These are phyloP conservation scores for Stomatorhinus ivindoensis DNA, from an alignment of 2,113 vertebrate genomes.

Conservation along the genomic window DNA sequence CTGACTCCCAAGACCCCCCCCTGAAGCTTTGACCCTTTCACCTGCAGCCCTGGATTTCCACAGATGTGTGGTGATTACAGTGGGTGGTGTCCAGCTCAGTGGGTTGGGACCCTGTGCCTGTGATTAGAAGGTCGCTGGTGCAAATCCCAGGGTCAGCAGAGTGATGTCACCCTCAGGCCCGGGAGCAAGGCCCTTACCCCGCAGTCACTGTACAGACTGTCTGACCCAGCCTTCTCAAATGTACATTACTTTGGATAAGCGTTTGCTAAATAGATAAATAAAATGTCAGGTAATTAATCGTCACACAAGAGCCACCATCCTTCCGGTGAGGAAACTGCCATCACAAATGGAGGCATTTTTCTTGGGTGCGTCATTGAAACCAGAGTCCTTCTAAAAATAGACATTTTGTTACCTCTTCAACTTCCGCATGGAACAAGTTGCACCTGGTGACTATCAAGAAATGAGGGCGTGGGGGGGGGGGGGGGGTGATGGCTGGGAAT, in stretches of 20 bases:
- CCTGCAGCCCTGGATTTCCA: neutral
- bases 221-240: neutral
- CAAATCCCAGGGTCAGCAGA: neutral
- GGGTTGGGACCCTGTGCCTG: neutral
- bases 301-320: neutral
- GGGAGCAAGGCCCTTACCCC: neutral
- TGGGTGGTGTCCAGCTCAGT: neutral
- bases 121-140: neutral
- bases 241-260: no score
- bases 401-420: neutral
- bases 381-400: neutral
- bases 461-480: neutral
- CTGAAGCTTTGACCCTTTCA: neutral
- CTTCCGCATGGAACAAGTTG: neutral
- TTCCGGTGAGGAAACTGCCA: neutral
- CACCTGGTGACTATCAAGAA: neutral
- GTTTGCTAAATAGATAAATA: neutral
- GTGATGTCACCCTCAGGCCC: neutral
- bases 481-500: neutral
- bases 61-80: neutral
- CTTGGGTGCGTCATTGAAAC: neutral
- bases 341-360: neutral
- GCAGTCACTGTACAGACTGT: neutral
- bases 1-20: neutral
- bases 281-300: neutral